Conservation (phyloP, 2,888 invertebrate genomes). For the Leptopilina drosophilae region DNA sequence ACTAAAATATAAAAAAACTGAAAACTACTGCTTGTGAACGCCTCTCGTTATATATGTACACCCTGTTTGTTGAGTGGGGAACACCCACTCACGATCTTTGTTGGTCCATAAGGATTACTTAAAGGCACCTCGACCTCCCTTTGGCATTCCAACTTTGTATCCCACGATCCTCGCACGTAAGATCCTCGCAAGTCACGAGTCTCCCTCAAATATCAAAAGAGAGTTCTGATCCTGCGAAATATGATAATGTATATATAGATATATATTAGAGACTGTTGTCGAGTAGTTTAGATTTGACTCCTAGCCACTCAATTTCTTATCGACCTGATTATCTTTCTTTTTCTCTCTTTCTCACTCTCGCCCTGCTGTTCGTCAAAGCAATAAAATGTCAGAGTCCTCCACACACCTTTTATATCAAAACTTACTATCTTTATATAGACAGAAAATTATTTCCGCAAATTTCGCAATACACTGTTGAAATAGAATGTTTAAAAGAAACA, state of each 20-base stretch:
- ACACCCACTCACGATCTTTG: conserved; percentile 40
- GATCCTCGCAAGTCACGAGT: conserved; percentile 36
- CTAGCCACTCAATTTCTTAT: conserved; percentile 35
- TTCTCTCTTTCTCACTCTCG: not conserved
- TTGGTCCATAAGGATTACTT: conserved; percentile 37
- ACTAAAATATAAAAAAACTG: too few species aligned
- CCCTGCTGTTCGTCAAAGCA: too few species aligned
- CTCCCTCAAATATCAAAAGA: conserved; percentile 40
- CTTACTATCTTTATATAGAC: too few species aligned
- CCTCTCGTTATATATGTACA: conserved; percentile 19
- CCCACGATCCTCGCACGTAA: conserved; percentile 41
- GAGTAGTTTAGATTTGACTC: not conserved
- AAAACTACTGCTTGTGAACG: conserved; percentile 2
- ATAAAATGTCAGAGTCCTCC: too few species aligned
- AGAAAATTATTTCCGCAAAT: too few species aligned
- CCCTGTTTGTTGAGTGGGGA: conserved; percentile 20
- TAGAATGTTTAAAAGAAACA: too few species aligned
- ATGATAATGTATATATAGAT: conserved; percentile 1
- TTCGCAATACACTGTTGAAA: too few species aligned
- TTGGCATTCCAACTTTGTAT: conserved; percentile 36
- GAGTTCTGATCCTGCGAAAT: conserved; percentile 35
- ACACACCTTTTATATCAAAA: too few species aligned
- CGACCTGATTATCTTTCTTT: conserved; percentile 19
- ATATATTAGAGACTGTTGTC: not conserved
- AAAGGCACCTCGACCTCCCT: conserved; percentile 39